Conservation (phyloP, 1,140 invertebrate species). For the Caligus rogercresseyi region DNA sequence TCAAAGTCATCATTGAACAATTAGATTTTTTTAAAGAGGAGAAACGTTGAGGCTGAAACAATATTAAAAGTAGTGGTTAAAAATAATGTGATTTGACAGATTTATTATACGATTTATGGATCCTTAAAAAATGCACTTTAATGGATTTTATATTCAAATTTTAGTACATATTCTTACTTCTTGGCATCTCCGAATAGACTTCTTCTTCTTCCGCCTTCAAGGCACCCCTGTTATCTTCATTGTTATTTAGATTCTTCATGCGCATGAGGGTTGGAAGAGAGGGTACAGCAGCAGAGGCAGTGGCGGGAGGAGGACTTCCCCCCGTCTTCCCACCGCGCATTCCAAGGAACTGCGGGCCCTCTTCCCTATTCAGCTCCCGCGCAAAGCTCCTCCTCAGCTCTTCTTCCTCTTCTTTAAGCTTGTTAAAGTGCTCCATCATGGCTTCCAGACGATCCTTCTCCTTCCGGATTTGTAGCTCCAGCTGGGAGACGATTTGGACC, state of each 20-base stretch:
- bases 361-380: background rate
- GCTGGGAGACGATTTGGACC: slow-evolving; percentile 89
- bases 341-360: too few species aligned
- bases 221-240: background rate
- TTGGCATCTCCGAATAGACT: background rate
- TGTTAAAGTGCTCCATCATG: slow-evolving; percentile 84
- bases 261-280: background rate
- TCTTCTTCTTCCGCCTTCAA: background rate
- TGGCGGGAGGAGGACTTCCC: too few species aligned
- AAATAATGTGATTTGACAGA: too few species aligned
- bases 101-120: too few species aligned
- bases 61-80: too few species aligned
- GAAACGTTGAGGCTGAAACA: too few species aligned
- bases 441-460: slow-evolving; percentile 76
- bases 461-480: slow-evolving; percentile 78
- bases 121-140: too few species aligned
- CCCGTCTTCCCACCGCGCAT: background rate
- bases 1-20: too few species aligned
- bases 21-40: too few species aligned
- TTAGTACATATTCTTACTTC: background rate
- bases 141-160: too few species aligned
- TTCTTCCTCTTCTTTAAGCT: background rate
- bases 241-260: background rate
- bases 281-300: too few species aligned
- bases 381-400: background rate